phyloP scores from a whole-genome alignment of 2,113 vertebrate genomes.

The Todiramphus saurophagus region DNA sequence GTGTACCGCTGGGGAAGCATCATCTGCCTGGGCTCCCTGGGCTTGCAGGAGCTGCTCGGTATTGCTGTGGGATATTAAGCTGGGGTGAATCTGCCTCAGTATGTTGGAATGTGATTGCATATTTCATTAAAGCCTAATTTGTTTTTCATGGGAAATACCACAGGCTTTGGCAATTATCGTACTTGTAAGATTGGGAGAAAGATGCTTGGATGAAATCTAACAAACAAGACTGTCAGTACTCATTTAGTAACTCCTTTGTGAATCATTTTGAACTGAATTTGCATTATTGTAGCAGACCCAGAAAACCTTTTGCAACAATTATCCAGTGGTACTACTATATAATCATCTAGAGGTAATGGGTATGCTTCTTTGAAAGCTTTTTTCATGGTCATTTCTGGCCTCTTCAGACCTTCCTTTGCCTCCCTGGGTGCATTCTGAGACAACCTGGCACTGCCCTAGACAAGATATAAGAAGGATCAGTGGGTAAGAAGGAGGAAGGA shows the following conservation, averaged over 20 bases:
- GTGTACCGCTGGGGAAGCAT: background rate
- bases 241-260: background rate
- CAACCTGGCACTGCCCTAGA: background rate
- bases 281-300: background rate
- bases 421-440: background rate
- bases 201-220: constrained; percentile 42
- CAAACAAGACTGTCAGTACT: constrained; percentile 10
- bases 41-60: background rate
- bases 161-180: constrained; percentile 4
- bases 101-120: constrained; percentile 15
- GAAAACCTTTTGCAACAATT: constrained; percentile 14
- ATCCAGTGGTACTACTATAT: background rate
- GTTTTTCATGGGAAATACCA: constrained; percentile 34
- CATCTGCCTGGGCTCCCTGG: background rate
- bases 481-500: background rate
- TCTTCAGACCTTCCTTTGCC: background rate
- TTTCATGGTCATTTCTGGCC: background rate
- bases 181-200: constrained; percentile 23
- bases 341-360: background rate
- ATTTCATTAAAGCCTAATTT: constrained; percentile 40
- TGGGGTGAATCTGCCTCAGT: background rate
- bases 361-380: background rate
- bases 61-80: constrained; percentile 36
- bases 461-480: background rate
- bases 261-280: constrained; percentile 8